Evolutionary conservation across 2,888 invertebrate species (phyloP).

Genomic region (Metellina segmentata): DNA sequence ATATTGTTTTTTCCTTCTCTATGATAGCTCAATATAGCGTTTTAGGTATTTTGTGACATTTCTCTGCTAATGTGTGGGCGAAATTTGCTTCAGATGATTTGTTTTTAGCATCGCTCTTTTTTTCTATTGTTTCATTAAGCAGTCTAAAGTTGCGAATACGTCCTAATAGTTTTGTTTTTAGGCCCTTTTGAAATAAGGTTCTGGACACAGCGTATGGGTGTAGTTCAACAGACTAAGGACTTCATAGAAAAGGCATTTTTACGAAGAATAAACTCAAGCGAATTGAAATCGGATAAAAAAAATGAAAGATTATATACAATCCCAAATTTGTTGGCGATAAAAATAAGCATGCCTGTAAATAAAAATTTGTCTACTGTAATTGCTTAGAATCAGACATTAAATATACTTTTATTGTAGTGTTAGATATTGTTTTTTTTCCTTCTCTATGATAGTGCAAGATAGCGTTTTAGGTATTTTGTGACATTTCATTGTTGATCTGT

Average conservation of each 20-base stretch:
- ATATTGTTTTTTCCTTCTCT: conserved; percentile 67
- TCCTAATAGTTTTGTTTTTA: conserved; percentile 44
- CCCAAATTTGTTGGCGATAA: too few relatives aligned
- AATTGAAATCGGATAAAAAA: too few relatives aligned
- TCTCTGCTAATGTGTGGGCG: conserved; percentile 51
- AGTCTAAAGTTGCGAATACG: conserved; percentile 18
- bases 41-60: conserved; percentile 59
- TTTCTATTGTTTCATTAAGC: not conserved
- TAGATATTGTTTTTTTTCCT: conserved; percentile 70
- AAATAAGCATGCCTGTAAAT: not conserved
- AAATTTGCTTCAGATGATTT: conserved; percentile 31
- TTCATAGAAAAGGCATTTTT: too few relatives aligned
- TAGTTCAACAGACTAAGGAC: too few relatives aligned
- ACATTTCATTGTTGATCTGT: conserved; percentile 62
- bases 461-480: conserved; percentile 56
- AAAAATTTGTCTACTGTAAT: not conserved
- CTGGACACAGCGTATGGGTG: too few relatives aligned
- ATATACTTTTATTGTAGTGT: too few relatives aligned
- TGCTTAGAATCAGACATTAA: too few relatives aligned
- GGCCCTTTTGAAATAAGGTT: too few relatives aligned
- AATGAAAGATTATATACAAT: too few relatives aligned
- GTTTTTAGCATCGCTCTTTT: not conserved
- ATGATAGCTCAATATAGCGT: conserved; percentile 39
- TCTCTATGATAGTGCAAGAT: conserved; percentile 38
- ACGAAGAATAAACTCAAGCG: too few relatives aligned